These are phyloP conservation scores for Noctua janthe DNA, from an alignment of 2,888 invertebrate genomes.

Conservation along the genomic window DNA sequence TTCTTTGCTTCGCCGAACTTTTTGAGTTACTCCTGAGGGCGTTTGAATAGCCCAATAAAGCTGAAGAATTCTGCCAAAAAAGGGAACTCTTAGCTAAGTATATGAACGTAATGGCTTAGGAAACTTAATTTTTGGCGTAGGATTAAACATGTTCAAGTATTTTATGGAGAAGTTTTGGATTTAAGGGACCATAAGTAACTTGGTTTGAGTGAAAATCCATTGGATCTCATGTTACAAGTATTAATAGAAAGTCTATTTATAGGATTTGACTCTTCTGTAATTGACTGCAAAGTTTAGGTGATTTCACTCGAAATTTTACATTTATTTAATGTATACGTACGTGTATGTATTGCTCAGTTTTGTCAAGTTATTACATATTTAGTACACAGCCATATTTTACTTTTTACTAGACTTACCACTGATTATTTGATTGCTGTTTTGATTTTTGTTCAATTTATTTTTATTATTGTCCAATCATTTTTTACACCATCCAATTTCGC, in stretches of 20 bases:
- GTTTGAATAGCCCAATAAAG: constrained; percentile 66
- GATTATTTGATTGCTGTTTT: neutral
- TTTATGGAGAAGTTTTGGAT: constrained; percentile 21
- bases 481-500: neutral
- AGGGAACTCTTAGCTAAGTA: constrained; percentile 61
- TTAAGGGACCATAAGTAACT: constrained; percentile 18
- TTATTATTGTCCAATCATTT: neutral
- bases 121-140: constrained; percentile 61
- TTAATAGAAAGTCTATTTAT: neutral
- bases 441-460: neutral
- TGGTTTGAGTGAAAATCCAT: constrained; percentile 18
- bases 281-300: neutral
- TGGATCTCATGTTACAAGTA: constrained; percentile 30
- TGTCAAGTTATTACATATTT: neutral
- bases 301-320: neutral
- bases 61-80: constrained; percentile 60
- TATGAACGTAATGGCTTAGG: constrained; percentile 65
- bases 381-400: neutral
- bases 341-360: neutral
- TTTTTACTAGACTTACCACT: neutral
- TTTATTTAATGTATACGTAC: neutral
- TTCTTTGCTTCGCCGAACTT: constrained; percentile 64
- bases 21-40: constrained; percentile 63
- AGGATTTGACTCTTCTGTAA: neutral
- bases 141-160: constrained; percentile 40